A percentile compares a stretch with the other conserved stretches of the same genome.
Evolutionary conservation across 1,140 invertebrate genomes (phyloP).

Genomic region (Oncopodura yosiiana): DNA sequence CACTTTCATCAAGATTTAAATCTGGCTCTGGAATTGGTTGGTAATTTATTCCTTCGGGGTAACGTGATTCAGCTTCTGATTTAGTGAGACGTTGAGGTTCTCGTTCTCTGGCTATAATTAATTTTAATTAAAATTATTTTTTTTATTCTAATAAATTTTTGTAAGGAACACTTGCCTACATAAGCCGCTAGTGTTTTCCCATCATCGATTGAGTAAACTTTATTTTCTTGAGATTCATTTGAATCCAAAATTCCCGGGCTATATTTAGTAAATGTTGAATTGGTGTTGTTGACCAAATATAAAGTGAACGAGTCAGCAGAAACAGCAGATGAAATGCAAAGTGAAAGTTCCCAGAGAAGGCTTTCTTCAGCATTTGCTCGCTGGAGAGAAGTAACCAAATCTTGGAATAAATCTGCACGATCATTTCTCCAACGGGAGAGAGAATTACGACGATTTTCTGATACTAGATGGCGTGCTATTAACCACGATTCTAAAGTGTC

Average conservation of each 20-base stretch:
- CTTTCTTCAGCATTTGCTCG: slow-evolving; percentile 9
- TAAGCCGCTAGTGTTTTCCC: too few relatives aligned
- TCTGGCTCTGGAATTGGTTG: too few relatives aligned
- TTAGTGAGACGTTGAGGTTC: not conserved
- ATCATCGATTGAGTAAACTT: not conserved
- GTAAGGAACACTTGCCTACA: not conserved
- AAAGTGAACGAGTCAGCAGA: slow-evolving; percentile 3
- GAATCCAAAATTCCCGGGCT: not conserved
- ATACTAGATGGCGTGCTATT: not conserved
- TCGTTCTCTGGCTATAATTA: slow-evolving; percentile 1
- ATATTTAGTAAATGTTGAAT: not conserved
- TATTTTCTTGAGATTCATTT: not conserved
- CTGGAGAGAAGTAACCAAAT: not conserved
- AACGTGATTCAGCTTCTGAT: not conserved
- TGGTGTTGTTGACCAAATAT: not conserved
- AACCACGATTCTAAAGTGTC: not conserved
- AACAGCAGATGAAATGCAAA: slow-evolving; percentile 49
- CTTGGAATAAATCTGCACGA: not conserved
- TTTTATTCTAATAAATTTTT: not conserved
- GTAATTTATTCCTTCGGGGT: not conserved
- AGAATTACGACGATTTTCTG: not conserved
- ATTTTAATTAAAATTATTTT: not conserved
- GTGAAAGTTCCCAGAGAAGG: slow-evolving; percentile 50
- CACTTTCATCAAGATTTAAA: slow-evolving; percentile 1
- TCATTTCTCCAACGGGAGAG: not conserved